Conservation (phyloP, 2,797 vertebrate species). For the Neomorphus geoffroyi region DNA sequence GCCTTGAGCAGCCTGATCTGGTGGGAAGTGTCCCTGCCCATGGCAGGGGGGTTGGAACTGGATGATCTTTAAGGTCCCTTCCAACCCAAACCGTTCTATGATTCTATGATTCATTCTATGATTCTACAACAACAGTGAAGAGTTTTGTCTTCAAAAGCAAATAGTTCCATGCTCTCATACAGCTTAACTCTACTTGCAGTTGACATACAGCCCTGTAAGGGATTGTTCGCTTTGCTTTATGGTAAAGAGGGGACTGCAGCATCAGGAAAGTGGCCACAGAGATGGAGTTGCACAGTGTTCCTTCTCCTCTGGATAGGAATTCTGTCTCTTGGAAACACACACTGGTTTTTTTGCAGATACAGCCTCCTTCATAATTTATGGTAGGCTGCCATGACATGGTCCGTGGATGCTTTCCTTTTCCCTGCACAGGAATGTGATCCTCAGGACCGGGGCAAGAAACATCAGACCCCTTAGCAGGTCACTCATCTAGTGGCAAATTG, state of each 20-base stretch:
- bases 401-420: background rate
- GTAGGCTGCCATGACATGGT: background rate
- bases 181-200: background rate
- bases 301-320: background rate
- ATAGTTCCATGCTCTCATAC: background rate
- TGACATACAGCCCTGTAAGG: background rate
- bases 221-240: background rate
- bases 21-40: too few relatives aligned
- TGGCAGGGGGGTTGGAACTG: too few relatives aligned
- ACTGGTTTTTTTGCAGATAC: background rate
- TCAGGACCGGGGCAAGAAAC: background rate
- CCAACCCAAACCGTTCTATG: too few relatives aligned
- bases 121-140: background rate
- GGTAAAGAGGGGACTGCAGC: background rate
- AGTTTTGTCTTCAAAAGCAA: background rate
- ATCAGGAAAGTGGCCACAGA: background rate
- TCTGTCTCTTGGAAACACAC: background rate
- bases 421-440: background rate
- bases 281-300: background rate
- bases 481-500: background rate
- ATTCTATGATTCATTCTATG: too few relatives aligned
- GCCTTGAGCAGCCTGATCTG: too few relatives aligned
- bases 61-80: too few relatives aligned
- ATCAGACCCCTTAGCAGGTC: background rate
- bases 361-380: background rate